Conservation (phyloP, 2,888 invertebrate species). For the Trachelus troglodyta region DNA sequence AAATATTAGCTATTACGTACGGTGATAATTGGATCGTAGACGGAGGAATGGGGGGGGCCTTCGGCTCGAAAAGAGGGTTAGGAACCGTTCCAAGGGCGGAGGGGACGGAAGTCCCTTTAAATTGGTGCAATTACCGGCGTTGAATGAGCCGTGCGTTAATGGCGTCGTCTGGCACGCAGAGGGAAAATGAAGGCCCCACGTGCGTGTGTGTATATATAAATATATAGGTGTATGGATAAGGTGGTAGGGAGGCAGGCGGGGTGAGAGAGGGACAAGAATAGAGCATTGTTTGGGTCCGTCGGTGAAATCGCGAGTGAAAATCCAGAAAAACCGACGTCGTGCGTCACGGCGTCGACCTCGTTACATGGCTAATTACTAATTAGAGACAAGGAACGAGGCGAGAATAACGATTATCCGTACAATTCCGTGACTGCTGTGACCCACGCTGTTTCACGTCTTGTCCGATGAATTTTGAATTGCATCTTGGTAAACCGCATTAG, state of each 20-base stretch:
- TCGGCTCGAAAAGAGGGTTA: background rate
- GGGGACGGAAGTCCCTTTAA: background rate
- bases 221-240: background rate
- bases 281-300: background rate
- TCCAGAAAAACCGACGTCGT: background rate
- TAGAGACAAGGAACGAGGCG: background rate
- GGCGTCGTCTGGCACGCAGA: background rate
- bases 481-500: background rate
- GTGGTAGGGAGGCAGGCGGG: background rate
- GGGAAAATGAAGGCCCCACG: background rate
- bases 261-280: background rate
- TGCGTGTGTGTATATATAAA: background rate
- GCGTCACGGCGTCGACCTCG: background rate
- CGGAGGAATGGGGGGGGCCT: background rate
- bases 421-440: too few species aligned
- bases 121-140: background rate
- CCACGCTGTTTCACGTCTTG: background rate
- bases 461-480: background rate
- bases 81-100: background rate
- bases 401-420: background rate
- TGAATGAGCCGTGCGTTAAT: background rate
- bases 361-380: constrained; percentile 1
- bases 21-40: background rate
- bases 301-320: constrained; percentile 3
- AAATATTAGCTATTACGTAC: background rate